phyloP scores from a whole-genome alignment of 2,113 vertebrate genomes.

The Porphyrio hochstetteri region DNA sequence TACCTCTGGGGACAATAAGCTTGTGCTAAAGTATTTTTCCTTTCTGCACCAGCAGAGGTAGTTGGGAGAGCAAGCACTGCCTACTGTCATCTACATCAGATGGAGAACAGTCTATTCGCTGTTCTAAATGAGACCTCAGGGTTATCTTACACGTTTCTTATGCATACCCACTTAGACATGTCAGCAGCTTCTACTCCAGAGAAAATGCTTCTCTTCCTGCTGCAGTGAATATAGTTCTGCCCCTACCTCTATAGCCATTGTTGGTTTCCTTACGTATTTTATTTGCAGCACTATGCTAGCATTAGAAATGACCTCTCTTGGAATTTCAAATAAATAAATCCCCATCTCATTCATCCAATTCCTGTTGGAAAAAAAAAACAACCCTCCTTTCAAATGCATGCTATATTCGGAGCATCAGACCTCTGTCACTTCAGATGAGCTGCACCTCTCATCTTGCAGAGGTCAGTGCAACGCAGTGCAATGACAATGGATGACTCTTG shows the following conservation, averaged over 20 bases:
- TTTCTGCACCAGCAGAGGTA: neutral
- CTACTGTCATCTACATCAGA: neutral
- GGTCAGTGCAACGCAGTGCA: neutral
- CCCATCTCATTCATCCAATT: rapidly evolving
- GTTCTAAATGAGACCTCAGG: neutral
- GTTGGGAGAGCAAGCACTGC: neutral
- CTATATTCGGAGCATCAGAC: neutral
- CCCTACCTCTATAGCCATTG: neutral
- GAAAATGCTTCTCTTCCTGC: neutral
- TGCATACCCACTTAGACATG: neutral
- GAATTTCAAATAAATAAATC: neutral
- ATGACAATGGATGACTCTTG: neutral
- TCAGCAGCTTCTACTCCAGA: neutral
- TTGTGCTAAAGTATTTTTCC: neutral
- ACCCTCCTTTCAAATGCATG: neutral
- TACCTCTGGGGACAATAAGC: neutral
- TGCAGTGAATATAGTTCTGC: neutral
- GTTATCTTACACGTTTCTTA: neutral
- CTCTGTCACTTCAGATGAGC: neutral
- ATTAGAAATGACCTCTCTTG: neutral
- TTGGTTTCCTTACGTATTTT: neutral
- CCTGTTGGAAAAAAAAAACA: neutral
- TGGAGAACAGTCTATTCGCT: neutral
- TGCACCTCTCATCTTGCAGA: neutral
- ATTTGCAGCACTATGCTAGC: neutral